phyloP scores from a whole-genome alignment of 1,140 invertebrate genomes.

The Ericerus pela region DNA sequence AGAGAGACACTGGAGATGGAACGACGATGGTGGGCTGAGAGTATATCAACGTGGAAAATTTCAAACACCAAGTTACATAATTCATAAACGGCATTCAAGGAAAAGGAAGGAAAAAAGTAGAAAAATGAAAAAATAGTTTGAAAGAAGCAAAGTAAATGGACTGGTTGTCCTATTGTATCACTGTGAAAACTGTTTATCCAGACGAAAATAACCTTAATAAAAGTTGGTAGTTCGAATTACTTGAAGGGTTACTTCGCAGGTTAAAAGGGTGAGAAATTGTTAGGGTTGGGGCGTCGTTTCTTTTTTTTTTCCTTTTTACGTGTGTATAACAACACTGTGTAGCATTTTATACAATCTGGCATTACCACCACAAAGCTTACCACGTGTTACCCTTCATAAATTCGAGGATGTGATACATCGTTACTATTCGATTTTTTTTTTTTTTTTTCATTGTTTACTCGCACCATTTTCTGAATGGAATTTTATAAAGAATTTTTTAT shows the following conservation, averaged over 20 bases:
- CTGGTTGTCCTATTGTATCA: conserved; percentile 11
- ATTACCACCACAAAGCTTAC: conserved; percentile 6
- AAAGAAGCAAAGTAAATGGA: conserved; percentile 12
- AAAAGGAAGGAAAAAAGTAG: neutral
- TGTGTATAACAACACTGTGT: too few species aligned
- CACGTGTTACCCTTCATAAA: conserved; percentile 10
- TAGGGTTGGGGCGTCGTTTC: conserved; percentile 6
- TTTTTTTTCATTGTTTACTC: too few species aligned
- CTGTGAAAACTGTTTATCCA: conserved; percentile 9
- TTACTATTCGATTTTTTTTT: too few species aligned
- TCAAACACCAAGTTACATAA: conserved; percentile 7
- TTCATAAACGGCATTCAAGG: neutral
- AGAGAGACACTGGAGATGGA: too few species aligned
- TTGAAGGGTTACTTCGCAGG: conserved; percentile 9
- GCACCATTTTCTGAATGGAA: too few species aligned
- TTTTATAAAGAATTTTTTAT: too few species aligned
- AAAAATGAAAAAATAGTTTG: neutral
- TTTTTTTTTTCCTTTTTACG: too few species aligned
- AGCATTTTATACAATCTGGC: conserved; percentile 9
- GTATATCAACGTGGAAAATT: conserved; percentile 2
- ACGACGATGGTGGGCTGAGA: too few species aligned
- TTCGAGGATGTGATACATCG: conserved; percentile 7
- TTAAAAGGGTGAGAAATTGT: conserved; percentile 12
- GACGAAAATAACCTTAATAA: conserved; percentile 6
- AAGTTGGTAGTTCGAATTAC: conserved; percentile 11